Conservation (phyloP, 2,113 vertebrate species). For the Burhinus oedicnemus region DNA sequence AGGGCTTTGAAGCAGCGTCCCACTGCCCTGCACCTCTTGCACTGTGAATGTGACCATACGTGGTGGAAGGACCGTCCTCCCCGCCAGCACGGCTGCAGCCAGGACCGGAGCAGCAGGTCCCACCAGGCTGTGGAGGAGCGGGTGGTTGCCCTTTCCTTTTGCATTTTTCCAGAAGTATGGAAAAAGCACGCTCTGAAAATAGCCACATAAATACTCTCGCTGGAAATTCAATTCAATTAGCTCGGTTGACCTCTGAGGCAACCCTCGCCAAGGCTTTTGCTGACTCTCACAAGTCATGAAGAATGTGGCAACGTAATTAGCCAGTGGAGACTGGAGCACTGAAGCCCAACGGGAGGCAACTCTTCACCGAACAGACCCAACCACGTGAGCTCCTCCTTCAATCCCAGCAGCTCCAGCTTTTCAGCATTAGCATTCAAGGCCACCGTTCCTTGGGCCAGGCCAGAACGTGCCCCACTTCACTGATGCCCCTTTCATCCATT, state of each 20-base stretch:
- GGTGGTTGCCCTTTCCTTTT: neutral
- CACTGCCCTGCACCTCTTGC: neutral
- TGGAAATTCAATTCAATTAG: neutral
- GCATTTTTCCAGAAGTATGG: neutral
- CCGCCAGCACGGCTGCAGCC: rapidly evolving
- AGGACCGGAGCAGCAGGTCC: neutral
- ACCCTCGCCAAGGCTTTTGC: neutral
- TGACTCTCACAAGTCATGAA: neutral
- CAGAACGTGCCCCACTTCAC: neutral
- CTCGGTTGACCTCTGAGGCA: neutral
- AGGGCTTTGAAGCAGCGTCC: neutral
- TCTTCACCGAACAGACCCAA: neutral
- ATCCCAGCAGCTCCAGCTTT: neutral
- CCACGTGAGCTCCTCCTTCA: rapidly evolving
- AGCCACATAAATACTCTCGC: neutral
- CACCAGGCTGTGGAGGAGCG: neutral
- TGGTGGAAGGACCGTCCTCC: neutral
- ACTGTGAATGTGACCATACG: rapidly evolving
- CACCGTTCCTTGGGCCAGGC: neutral
- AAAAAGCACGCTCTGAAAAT: neutral
- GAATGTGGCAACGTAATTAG: neutral
- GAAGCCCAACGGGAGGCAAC: neutral
- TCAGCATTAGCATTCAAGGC: too few relatives aligned
- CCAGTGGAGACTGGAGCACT: rapidly evolving
- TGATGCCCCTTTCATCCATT: neutral